phyloP scores from a whole-genome alignment of 2,888 invertebrate species.

The Tethea ocularis region DNA sequence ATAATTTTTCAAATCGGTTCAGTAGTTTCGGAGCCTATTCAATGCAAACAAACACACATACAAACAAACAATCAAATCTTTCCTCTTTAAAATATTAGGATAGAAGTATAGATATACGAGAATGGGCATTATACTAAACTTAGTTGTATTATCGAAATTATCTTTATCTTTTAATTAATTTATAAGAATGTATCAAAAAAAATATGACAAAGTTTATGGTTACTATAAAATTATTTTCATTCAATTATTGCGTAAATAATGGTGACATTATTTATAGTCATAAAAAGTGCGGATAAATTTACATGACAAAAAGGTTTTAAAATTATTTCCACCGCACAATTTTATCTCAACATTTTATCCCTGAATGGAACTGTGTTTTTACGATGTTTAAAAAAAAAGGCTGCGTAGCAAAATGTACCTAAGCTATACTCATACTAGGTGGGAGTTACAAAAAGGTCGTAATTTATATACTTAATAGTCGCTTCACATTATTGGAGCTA shows the following conservation, averaged over 20 bases:
- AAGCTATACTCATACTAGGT: neutral
- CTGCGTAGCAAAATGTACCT: neutral
- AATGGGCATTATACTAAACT: no score
- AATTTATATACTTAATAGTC: neutral
- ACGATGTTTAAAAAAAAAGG: constrained; percentile 5
- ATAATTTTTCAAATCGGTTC: no score
- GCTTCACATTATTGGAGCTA: neutral
- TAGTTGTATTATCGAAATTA: no score
- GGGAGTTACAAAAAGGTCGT: neutral
- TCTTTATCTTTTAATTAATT: no score
- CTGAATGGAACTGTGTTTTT: constrained; percentile 8
- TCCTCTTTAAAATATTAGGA: no score
- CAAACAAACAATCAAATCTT: no score
- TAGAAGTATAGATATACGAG: no score
- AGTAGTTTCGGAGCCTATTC: no score
- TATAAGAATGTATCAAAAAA: no score
- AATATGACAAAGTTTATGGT: no score
- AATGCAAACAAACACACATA: no score
- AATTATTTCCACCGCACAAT: neutral
- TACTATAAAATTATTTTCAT: no score
- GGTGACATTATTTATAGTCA: neutral
- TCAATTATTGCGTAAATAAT: neutral
- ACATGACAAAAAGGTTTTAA: neutral
- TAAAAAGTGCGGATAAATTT: neutral
- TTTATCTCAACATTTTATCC: neutral